Percentiles rank a stretch among this genome's conserved stretches.
Conservation (phyloP, 2,797 vertebrate species). For the Aldrovandia affinis region DNA sequence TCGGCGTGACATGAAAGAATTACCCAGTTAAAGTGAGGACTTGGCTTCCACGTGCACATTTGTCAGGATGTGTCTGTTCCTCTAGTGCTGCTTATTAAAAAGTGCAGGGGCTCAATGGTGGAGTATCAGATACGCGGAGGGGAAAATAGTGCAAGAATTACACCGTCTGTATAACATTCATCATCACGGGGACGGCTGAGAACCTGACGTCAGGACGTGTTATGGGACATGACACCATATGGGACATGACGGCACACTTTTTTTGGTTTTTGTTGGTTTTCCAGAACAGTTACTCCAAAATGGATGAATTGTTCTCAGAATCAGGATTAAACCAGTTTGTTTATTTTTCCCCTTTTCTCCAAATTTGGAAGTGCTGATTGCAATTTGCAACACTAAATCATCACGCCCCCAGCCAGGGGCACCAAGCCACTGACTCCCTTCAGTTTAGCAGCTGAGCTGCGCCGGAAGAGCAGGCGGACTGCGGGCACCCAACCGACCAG, state of each 20-base stretch:
- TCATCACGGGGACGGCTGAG: not conserved
- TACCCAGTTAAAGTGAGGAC: constrained; percentile 56
- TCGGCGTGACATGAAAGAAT: constrained; percentile 58
- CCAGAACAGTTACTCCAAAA: not conserved
- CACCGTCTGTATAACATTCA: not conserved
- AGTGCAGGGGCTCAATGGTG: constrained; percentile 36
- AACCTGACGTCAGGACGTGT: not conserved
- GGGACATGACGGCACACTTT: too few species aligned
- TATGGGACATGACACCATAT: not conserved
- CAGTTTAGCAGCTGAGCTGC: not conserved
- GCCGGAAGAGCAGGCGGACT: too few species aligned
- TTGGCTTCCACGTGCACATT: constrained; percentile 54
- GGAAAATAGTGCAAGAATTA: not conserved
- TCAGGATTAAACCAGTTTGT: not conserved
- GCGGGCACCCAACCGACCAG: too few species aligned
- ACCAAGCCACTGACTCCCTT: not conserved
- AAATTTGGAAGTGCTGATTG: not conserved
- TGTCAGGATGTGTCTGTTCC: constrained; percentile 52
- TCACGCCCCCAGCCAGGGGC: not conserved
- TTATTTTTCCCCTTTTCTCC: not conserved
- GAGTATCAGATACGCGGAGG: not conserved
- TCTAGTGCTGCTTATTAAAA: constrained; percentile 43
- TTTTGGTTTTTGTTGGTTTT: too few species aligned
- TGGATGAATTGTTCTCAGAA: not conserved
- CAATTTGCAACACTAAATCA: not conserved